phyloP scores from a whole-genome alignment of 2,888 invertebrate species.

The Cataglyphis albicans region DNA sequence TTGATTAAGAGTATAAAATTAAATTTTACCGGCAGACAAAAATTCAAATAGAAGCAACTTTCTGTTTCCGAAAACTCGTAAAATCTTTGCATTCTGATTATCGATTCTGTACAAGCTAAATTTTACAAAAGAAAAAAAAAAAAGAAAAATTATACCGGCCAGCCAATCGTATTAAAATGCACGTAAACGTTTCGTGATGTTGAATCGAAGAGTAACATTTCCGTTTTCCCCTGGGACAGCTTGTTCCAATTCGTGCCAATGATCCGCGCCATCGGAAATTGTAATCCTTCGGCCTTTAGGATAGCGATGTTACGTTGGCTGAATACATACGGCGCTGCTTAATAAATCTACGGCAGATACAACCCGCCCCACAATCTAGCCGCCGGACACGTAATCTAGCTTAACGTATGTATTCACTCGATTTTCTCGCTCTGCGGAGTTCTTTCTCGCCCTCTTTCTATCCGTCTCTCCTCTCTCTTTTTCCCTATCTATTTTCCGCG shows the following conservation, averaged over 20 bases:
- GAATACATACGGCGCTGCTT: conserved; percentile 69
- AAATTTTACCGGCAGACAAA: conserved; percentile 4
- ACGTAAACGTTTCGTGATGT: conserved; percentile 29
- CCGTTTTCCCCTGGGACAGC: not conserved
- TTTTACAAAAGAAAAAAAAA: not conserved
- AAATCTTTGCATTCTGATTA: conserved; percentile 21
- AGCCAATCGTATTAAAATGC: conserved; percentile 25
- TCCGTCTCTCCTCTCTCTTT: conserved; percentile 1
- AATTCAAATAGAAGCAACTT: conserved; percentile 29
- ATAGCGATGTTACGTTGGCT: conserved; percentile 15
- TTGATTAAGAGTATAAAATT: conserved; percentile 12
- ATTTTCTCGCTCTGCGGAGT: conserved; percentile 67
- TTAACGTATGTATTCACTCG: conserved; percentile 74
- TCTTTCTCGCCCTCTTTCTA: conserved; percentile 33
- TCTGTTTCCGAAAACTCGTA: conserved; percentile 35
- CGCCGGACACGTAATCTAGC: conserved; percentile 74
- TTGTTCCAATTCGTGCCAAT: conserved; percentile 25
- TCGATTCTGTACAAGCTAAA: conserved; percentile 3
- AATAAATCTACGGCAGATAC: conserved; percentile 73
- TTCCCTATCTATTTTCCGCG: conserved; percentile 31
- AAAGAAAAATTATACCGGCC: not conserved
- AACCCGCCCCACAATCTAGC: conserved; percentile 70
- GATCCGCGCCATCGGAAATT: conserved; percentile 64
- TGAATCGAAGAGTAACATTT: not conserved
- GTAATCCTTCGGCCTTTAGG: conserved; percentile 60